Evolutionary conservation across 2,888 invertebrate species (phyloP).

Genomic region (Ophion obscuratus): DNA sequence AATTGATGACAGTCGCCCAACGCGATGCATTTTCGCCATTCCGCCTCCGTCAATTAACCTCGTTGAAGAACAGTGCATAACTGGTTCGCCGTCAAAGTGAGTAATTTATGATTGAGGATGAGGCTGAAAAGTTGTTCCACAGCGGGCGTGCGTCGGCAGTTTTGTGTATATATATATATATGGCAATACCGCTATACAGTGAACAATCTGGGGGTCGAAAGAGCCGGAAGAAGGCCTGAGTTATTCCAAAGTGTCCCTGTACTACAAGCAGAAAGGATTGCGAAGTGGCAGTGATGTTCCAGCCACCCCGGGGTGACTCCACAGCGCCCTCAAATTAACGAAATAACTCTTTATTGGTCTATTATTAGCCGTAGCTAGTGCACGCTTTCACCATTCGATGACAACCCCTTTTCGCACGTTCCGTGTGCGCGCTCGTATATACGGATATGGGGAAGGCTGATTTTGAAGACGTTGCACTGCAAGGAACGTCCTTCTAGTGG

Average conservation of each 20-base stretch:
- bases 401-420: conserved; percentile 53
- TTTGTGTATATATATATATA: conserved; percentile 6
- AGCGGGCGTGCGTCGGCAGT: conserved; percentile 50
- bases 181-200: background rate
- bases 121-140: conserved; percentile 57
- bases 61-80: conserved; percentile 64
- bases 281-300: conserved; percentile 52
- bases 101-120: conserved; percentile 72
- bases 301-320: conserved; percentile 59
- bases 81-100: conserved; percentile 71
- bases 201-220: conserved; percentile 12
- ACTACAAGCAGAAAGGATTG: conserved; percentile 44
- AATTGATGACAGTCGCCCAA: conserved; percentile 48
- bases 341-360: conserved; percentile 78
- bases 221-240: conserved; percentile 35
- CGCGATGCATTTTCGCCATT: conserved; percentile 58
- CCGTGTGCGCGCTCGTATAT: background rate
- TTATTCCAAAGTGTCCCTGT: conserved; percentile 55
- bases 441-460: conserved; percentile 5
- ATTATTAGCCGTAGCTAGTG: conserved; percentile 73
- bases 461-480: background rate
- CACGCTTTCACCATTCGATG: conserved; percentile 66
- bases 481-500: too few relatives aligned
- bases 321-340: conserved; percentile 73
- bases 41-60: conserved; percentile 62